Evolutionary conservation across 2,113 vertebrate genomes (phyloP), one percentile per base, ranked within the genome.

Genomic region (Ptilorrhoa leucosticta): DNA sequence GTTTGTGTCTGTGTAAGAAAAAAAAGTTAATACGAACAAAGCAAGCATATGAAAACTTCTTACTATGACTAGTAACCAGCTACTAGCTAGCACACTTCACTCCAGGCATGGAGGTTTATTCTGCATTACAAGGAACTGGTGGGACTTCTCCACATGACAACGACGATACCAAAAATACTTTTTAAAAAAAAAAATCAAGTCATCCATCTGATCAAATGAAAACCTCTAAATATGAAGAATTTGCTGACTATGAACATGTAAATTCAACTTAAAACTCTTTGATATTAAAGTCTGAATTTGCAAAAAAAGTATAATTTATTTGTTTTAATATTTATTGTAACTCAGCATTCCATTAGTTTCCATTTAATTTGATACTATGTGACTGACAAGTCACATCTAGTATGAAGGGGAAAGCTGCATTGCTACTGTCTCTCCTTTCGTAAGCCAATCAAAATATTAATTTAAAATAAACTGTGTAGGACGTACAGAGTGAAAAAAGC

Each of bases 41-140:
- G 94, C 96, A 98, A 98, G 98, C 97, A 98, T 88, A 97, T 18
- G 97, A 98, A 98, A 98, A 94, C 98, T 98, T 98, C 98, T 98
- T 98, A 97, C 98, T 97, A 98, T 98, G 96, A 98, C 98, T 98
- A 98, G 98, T 98, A 98, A 98, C 97, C 94, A 98, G 98, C 98
- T 98, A 97, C 95, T 97, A 98, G 97, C 97, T 96, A 97, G 97
- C 97, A 98, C 96, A 94, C 95, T 98, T 98, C 97, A 98, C 98
- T 98, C 98, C 98, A 98, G 97, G 97, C 97, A 90, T 39, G 89
- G 87, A 97, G 89, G 87, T 70, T 96, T 91, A 93, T 93, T 94
- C 63, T 93, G 68, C 11, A 7, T 80, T 95, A 89, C 45, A 92
- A 97, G 94, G 92, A 96, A 96, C 70, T 76, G 76, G 96, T 72